Evolutionary conservation across 2,888 invertebrate genomes (phyloP), one percentile per base, ranked within the genome.

Genomic region (Deilephila porcellus): DNA sequence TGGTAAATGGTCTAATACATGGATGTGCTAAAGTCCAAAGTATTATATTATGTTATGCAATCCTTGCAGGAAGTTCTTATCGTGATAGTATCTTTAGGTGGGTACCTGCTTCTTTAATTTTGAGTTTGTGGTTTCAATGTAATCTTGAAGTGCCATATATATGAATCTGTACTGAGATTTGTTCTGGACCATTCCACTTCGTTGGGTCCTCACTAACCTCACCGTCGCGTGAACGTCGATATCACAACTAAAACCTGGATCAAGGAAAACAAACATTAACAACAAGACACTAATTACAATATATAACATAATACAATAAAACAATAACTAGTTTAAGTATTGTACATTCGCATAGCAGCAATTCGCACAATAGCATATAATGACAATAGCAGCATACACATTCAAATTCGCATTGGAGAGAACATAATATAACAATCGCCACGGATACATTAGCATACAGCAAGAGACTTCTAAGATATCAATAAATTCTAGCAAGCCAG

Each of bases 81-180:
- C 1, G 5, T 4, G 32, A 4, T 14, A 45, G 11, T 14, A 11
- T 14, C 11, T 11, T 45, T 45, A 1, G 25, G 25, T 1, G 1
- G 25, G 25, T 25, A 80, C 83, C 80, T 80, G 82, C 75, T 76
- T 81, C 60, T 75, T 77, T 29, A 81, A 72, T 74, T 81, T 88
- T 29, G 85, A 73, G 70, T 85, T 86, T 73, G 85, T 88, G 72
- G 77, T 97, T 86, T 98, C 98, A 81, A 98, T 97, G 88, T 98
- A 98, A 89, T 98, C 97, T 87, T 98, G 97, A 71, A 99, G 97
- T 73, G 99, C 99, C 84, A 98, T 96, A 94, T 99, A 99, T 74
- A 99, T 98, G 93, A 99, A 99, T 91, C 98, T 98, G 93, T 99
- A 99, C 95, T 99, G 99, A 73, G 98, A 97, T 93, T 98, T 99